A percentile compares a stretch with the other conserved stretches of the same genome.
Evolutionary conservation across 2,797 vertebrate species (phyloP).

Genomic region (Limnodromus scolopaceus): DNA sequence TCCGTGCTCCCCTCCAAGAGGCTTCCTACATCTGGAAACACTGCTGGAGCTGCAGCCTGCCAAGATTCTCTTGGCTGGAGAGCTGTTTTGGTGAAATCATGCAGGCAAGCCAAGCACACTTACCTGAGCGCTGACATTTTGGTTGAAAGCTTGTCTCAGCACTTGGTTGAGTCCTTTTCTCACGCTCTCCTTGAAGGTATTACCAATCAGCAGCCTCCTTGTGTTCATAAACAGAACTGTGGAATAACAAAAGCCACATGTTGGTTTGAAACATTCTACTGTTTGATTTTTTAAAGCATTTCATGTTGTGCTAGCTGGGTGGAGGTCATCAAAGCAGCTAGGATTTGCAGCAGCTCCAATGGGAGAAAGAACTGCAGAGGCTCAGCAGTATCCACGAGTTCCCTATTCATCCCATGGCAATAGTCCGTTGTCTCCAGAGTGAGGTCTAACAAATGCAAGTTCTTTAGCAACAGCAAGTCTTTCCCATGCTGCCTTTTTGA

Average conservation of each 20-base stretch:
- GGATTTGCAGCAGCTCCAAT: not conserved
- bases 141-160: conserved; percentile 89
- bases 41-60: not conserved
- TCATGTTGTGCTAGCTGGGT: not conserved
- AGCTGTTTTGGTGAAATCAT: not conserved
- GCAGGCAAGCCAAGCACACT: conserved; percentile 42
- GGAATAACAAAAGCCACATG: conserved; percentile 2
- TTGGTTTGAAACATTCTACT: not conserved
- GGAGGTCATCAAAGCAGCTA: not conserved
- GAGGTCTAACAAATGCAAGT: not conserved
- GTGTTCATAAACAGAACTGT: conserved; percentile 92
- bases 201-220: conserved; percentile 87
- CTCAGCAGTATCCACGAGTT: not conserved
- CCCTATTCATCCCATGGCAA: not conserved
- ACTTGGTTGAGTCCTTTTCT: conserved; percentile 89
- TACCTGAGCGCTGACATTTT: conserved; percentile 88
- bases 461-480: not conserved
- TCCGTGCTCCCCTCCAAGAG: not conserved
- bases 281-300: not conserved
- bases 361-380: not conserved
- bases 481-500: not conserved
- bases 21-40: not conserved
- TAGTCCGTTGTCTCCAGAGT: not conserved
- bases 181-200: conserved; percentile 87
- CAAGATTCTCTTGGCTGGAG: not conserved